A percentile compares a stretch with the other conserved stretches of the same genome.
Conservation (phyloP, 2,113 vertebrate genomes). For the Nanorana parkeri region DNA sequence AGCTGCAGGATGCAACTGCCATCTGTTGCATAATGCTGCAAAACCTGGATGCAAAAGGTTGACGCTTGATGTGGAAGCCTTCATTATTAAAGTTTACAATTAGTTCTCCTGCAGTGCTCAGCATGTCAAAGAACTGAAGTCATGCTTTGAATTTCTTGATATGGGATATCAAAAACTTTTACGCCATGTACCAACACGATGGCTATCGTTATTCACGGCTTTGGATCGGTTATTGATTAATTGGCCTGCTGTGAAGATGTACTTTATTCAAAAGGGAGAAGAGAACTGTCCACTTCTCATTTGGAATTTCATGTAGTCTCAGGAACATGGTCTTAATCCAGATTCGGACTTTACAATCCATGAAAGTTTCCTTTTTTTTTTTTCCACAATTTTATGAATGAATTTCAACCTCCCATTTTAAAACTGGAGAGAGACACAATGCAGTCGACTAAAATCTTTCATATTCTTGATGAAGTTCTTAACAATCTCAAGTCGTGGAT, state of each 20-base stretch:
- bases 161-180: too few relatives aligned
- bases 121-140: not conserved
- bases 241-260: not conserved
- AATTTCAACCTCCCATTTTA: too few relatives aligned
- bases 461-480: too few relatives aligned
- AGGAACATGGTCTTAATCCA: not conserved
- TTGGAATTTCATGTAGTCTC: not conserved
- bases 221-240: too few relatives aligned
- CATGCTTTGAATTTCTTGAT: too few relatives aligned
- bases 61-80: not conserved
- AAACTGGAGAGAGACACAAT: too few relatives aligned
- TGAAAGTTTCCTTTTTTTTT: not conserved
- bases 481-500: too few relatives aligned
- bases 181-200: too few relatives aligned
- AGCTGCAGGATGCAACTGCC: too few relatives aligned
- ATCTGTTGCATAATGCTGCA: slow-evolving; percentile 3
- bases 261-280: not conserved
- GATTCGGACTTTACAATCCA: not conserved
- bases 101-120: not conserved
- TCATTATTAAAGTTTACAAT: not conserved
- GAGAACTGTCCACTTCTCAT: not conserved
- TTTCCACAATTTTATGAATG: too few relatives aligned
- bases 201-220: too few relatives aligned
- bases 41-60: not conserved
- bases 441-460: too few relatives aligned